Base-by-base conservation (phyloP, 2,113 vertebrate species). In the Nycticebus coucang region DNA sequence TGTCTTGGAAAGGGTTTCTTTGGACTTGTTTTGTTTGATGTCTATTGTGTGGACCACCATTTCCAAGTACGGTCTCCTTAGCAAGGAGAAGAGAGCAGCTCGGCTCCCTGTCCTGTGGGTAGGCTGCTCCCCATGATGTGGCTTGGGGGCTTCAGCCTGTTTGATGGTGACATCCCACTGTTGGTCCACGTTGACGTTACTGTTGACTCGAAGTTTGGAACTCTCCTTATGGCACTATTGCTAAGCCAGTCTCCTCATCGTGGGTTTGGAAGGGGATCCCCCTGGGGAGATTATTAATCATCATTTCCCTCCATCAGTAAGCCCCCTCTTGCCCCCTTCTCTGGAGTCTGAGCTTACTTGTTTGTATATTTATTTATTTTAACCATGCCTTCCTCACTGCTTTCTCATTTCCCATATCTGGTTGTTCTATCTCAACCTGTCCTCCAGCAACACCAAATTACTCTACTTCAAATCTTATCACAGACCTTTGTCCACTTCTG, bases 401-500 rank as follows among this genome's bases (percentile, higher is more conserved):
- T 87, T 88, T 81, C 84, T 90, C 50, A 35, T 87, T 90, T 95
- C 53, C 41, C 6, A 0, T 95, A 95, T 97, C 95, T 92, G 84
- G 17, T 88, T 80, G 37, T 85, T 92, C 55, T 66, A 81, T 95
- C 92, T 96, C 60, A 78, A 45, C 81, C 71, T 78, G 55, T 80
- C 94, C 64, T 84, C 90, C 66, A 78, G 83, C 72, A 96, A 86
- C 79, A 91, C 85, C 85, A 84, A 95, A 89, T 94, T 82, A 94
- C 74, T 96, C 50, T 78, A 75, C 89, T 96, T 96, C 82, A 88
- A 96, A 93, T 86, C 91, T 97, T 96, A 97, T 96, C 93, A 0
- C 79, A 83, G 87, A 82, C 88, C 45, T 94, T 91, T 91, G 85
- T 97, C 81, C 62, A 66, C 72, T 96, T 96, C 94, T 93, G 96